Evolutionary conservation across 1,140 invertebrate genomes (phyloP), one percentile per base, ranked within the genome.

Genomic region (Lineus longissimus): DNA sequence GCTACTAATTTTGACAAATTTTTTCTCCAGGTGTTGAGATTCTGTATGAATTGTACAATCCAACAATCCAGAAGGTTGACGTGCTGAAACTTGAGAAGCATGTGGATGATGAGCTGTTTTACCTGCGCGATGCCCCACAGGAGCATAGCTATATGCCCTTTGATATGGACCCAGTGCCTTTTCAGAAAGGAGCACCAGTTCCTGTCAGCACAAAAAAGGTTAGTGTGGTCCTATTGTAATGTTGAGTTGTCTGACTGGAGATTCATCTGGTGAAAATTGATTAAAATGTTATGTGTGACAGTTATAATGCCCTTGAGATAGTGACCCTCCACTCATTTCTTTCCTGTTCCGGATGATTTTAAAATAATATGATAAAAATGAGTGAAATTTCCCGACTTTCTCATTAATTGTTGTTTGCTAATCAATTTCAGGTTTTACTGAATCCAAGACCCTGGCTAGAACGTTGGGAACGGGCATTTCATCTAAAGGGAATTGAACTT

Each of bases 141-240:
- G 93, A 98, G 80, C 96, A 93, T 77, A 94, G 92, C 75, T 97
- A 94, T 19, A 91, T 99, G 76, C 89, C 94, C 70, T 85, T 92
- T 57, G 91, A 98, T 76, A 94, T 98, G 91, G 90, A 95, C 74
- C 82, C 87, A 23, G 91, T 95, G 78, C 82, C 88, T 62, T 64
- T 90, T 33, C 86, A 89, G 15, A 91, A 93, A 77, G 92, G 87
- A 55, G 81, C 86, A 47, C 81, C 88, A 33, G 88, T 98, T 0
- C 95, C 95, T 13, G 75, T 99, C 0, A 99, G 99, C 83, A 76
- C 87, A 25, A 84, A 91, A 0, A 90, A 95, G 86, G 91, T 96
- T 64, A 71, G 72, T 9, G 13, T 41, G 23, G 30, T 15, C 30
- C 33, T 59, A 25, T 13, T 57, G 33, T 64, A 41, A 33, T 41